A percentile compares a stretch with the other conserved stretches of the same genome.
These are phyloP conservation scores for Brachionus rubens DNA, from an alignment of 1,140 invertebrate species.

Conservation along the genomic window DNA sequence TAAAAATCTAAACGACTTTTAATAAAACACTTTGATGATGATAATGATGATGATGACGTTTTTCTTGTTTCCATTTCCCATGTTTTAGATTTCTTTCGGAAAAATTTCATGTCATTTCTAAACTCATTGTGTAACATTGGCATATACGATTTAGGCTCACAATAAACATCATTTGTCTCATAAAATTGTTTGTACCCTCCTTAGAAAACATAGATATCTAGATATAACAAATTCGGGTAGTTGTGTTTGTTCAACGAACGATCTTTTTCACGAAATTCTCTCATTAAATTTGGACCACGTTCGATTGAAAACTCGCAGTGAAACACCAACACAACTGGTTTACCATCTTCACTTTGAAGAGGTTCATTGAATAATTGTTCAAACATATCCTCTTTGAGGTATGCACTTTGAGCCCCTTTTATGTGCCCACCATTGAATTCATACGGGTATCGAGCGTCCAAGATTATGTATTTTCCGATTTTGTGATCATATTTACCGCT, in stretches of 20 bases:
- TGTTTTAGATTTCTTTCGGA: conserved; percentile 28
- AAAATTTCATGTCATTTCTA: conserved; percentile 37
- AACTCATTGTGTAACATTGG: conserved; percentile 15
- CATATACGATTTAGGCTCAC: neutral
- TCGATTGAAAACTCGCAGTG: conserved; percentile 97
- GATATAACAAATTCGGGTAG: conserved; percentile 84
- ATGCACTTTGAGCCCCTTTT: conserved; percentile 73
- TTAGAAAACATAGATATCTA: conserved; percentile 88
- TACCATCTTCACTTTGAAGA: conserved; percentile 52
- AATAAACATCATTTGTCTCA: conserved; percentile 55
- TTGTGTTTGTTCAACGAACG: conserved; percentile 73
- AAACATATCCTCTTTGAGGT: conserved; percentile 71
- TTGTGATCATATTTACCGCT: conserved; percentile 8
- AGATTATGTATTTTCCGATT: conserved; percentile 50
- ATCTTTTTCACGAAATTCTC: conserved; percentile 72
- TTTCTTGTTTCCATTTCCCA: neutral
- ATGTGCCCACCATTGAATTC: conserved; percentile 96
- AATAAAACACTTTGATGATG: neutral
- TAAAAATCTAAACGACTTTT: neutral
- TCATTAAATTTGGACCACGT: conserved; percentile 75
- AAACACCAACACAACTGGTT: conserved; percentile 80
- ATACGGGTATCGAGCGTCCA: conserved; percentile 80
- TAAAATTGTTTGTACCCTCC: conserved; percentile 91
- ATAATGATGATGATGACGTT: too few relatives aligned
- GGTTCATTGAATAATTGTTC: conserved; percentile 62